phyloP scores from a whole-genome alignment of 2,888 invertebrate genomes.

The Fragum fragum region DNA sequence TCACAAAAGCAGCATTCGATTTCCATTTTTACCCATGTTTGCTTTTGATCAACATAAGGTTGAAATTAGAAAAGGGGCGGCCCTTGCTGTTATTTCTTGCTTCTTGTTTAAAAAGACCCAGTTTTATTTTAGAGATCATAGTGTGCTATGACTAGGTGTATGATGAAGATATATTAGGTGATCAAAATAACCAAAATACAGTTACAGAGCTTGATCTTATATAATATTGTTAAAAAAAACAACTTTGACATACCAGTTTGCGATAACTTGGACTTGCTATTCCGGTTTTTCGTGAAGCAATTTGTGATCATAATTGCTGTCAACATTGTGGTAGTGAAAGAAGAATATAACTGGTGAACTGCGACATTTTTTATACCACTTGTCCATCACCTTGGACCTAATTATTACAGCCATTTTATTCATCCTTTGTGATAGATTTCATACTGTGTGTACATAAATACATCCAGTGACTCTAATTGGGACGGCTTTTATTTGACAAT shows the following conservation, averaged over 20 bases:
- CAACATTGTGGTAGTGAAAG: background rate
- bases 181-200: background rate
- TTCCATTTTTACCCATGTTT: slow-evolving; percentile 62
- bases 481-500: slow-evolving; percentile 34
- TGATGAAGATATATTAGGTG: background rate
- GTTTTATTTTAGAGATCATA: slow-evolving; percentile 5
- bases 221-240: background rate
- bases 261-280: slow-evolving; percentile 34
- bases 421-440: slow-evolving; percentile 65
- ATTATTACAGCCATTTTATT: slow-evolving; percentile 39
- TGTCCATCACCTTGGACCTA: slow-evolving; percentile 51
- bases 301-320: slow-evolving; percentile 10
- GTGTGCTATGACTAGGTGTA: background rate
- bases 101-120: slow-evolving; percentile 1
- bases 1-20: slow-evolving; percentile 68
- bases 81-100: background rate
- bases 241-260: slow-evolving; percentile 38
- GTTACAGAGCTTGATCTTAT: background rate
- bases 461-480: slow-evolving; percentile 53
- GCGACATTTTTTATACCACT: slow-evolving; percentile 49
- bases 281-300: slow-evolving; percentile 29
- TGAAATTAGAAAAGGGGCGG: slow-evolving; percentile 8
- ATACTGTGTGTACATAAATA: slow-evolving; percentile 31
- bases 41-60: slow-evolving; percentile 43
- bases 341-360: slow-evolving; percentile 53